These are phyloP conservation scores for Ceyx margarethae DNA, from an alignment of 2,113 vertebrate genomes.

Conservation along the genomic window DNA sequence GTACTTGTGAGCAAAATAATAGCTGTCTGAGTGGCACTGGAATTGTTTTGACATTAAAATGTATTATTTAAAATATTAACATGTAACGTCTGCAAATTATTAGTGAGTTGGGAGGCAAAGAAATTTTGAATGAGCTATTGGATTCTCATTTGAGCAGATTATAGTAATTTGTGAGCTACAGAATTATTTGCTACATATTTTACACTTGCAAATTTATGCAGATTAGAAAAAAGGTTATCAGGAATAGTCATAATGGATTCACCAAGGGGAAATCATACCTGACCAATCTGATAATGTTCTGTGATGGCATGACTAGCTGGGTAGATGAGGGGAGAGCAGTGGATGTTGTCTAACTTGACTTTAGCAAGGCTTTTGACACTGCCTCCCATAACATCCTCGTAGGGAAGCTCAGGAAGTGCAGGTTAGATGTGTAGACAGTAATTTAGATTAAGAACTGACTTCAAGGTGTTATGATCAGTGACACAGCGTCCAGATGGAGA, in stretches of 20 bases:
- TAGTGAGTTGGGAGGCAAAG: not conserved
- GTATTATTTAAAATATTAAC: not conserved
- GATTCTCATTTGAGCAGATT: not conserved
- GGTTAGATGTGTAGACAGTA: not conserved
- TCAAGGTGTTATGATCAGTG: not conserved
- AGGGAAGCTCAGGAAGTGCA: not conserved
- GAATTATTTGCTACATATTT: not conserved
- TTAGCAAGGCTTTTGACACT: not conserved
- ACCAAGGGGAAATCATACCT: not conserved
- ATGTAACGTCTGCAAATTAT: not conserved
- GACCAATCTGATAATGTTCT: not conserved
- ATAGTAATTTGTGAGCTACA: not conserved
- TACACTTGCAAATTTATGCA: not conserved
- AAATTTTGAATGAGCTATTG: not conserved
- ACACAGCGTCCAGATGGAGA: not conserved
- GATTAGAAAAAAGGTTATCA: not conserved
- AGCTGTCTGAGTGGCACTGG: not conserved
- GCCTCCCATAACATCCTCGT: not conserved
- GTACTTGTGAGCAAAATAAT: not conserved
- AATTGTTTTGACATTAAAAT: not conserved
- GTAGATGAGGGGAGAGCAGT: too few relatives aligned
- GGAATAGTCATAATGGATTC: not conserved
- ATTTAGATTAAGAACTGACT: not conserved
- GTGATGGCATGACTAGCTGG: not conserved
- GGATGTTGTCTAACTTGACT: too few relatives aligned